These are phyloP conservation scores for Temnothorax unifasciatus DNA, from an alignment of 2,888 invertebrate species.

Conservation along the genomic window DNA sequence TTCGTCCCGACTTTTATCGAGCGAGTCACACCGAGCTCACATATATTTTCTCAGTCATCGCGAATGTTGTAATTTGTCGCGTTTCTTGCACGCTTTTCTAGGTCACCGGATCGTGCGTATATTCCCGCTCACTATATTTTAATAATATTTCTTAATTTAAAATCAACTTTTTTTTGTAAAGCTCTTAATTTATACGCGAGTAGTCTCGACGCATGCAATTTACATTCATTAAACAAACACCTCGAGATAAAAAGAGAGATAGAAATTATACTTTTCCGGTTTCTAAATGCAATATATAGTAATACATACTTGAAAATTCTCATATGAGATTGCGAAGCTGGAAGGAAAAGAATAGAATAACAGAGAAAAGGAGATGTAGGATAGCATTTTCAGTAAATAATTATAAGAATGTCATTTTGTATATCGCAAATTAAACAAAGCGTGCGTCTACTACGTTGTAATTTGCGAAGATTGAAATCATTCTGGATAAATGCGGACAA, in stretches of 20 bases:
- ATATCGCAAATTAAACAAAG: constrained; percentile 10
- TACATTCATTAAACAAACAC: constrained; percentile 5
- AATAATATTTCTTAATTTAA: constrained; percentile 37
- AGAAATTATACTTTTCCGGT: neutral
- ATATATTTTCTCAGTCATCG: constrained; percentile 15
- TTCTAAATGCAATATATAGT: neutral
- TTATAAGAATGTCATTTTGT: neutral
- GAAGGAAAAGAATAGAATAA: neutral
- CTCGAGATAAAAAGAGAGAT: neutral
- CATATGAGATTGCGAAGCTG: neutral
- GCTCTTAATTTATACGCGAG: constrained; percentile 10
- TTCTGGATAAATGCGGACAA: constrained; percentile 26
- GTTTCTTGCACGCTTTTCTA: constrained; percentile 39
- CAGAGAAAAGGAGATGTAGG: neutral
- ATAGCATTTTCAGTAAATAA: neutral
- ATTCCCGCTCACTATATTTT: constrained; percentile 18
- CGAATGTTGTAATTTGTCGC: constrained; percentile 45
- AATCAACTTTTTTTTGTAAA: constrained; percentile 12
- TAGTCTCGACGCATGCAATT: neutral
- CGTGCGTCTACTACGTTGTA: constrained; percentile 1
- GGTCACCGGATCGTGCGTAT: constrained; percentile 5
- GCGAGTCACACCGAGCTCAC: constrained; percentile 2
- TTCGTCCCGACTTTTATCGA: constrained; percentile 43
- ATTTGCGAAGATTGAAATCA: constrained; percentile 55
- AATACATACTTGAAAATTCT: neutral